phyloP scores from a whole-genome alignment of 2,797 vertebrate species.

The Lagorchestes hirsutus region DNA sequence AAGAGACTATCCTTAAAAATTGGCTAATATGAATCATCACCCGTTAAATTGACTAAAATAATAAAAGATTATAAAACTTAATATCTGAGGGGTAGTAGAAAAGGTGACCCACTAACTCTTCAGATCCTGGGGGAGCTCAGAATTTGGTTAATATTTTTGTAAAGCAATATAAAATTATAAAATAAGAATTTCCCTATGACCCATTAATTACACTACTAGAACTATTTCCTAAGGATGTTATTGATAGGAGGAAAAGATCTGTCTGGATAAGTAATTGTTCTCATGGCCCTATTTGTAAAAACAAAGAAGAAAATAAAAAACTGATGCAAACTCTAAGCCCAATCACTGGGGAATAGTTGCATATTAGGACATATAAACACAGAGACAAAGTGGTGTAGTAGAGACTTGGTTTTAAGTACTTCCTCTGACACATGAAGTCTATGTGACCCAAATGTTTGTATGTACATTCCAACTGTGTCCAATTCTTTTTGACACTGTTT shows the following conservation, averaged over 20 bases:
- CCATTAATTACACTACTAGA: neutral
- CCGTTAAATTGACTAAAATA: neutral
- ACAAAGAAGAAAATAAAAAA: neutral
- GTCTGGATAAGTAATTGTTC: neutral
- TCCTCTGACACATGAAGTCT: neutral
- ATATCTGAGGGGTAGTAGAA: neutral
- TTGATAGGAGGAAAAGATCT: neutral
- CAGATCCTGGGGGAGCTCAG: neutral
- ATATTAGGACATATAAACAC: neutral
- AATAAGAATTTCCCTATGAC: neutral
- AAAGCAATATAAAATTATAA: neutral
- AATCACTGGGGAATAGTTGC: neutral
- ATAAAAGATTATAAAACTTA: neutral
- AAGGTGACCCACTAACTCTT: neutral
- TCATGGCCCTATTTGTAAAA: neutral
- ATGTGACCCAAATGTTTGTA: neutral
- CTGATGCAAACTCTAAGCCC: neutral
- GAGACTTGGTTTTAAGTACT: neutral
- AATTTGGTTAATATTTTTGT: neutral
- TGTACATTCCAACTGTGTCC: neutral
- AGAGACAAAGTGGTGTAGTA: neutral
- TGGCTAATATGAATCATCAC: neutral
- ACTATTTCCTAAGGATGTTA: neutral
- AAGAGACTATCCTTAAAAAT: neutral
- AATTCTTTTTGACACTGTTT: neutral